These are phyloP conservation scores for Pangasius macronema DNA, from an alignment of 2,797 vertebrate genomes.

Conservation along the genomic window DNA sequence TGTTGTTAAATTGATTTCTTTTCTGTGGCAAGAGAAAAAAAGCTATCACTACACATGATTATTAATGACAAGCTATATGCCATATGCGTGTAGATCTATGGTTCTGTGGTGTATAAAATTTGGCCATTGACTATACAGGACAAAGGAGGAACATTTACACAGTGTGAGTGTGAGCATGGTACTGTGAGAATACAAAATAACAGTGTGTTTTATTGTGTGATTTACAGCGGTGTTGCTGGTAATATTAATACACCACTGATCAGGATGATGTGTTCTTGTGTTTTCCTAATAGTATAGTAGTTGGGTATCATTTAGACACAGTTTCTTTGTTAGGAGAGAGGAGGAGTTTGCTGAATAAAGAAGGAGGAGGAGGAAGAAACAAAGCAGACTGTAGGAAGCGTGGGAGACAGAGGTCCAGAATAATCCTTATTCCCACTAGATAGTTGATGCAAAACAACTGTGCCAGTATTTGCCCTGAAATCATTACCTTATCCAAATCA, in stretches of 20 bases:
- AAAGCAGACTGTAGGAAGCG: conserved; percentile 35
- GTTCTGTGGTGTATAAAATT: neutral
- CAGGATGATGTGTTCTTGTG: conserved; percentile 4
- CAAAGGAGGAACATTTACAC: conserved; percentile 24
- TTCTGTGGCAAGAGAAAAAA: conserved; percentile 67
- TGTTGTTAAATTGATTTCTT: conserved; percentile 72
- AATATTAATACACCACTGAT: conserved; percentile 16
- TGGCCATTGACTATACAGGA: conserved; percentile 10
- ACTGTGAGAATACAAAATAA: conserved; percentile 1
- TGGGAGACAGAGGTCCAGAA: conserved; percentile 45
- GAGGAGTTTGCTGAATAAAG: conserved; percentile 46
- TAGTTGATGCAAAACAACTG: conserved; percentile 14
- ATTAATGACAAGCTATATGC: conserved; percentile 70
- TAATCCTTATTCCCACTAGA: conserved; percentile 53
- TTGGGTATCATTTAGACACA: neutral
- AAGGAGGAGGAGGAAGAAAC: conserved; percentile 7
- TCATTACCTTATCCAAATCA: conserved; percentile 4
- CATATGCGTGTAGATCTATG: conserved; percentile 17
- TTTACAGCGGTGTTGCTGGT: neutral
- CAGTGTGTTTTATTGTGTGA: neutral
- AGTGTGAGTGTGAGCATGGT: neutral
- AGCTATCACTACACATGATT: conserved; percentile 75
- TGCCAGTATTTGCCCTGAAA: conserved; percentile 41
- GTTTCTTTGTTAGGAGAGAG: conserved; percentile 7
- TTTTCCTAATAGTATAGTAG: conserved; percentile 22